These are phyloP conservation scores for Acrocephalus scirpaceus DNA, from an alignment of 2,797 vertebrate species.

Conservation along the genomic window DNA sequence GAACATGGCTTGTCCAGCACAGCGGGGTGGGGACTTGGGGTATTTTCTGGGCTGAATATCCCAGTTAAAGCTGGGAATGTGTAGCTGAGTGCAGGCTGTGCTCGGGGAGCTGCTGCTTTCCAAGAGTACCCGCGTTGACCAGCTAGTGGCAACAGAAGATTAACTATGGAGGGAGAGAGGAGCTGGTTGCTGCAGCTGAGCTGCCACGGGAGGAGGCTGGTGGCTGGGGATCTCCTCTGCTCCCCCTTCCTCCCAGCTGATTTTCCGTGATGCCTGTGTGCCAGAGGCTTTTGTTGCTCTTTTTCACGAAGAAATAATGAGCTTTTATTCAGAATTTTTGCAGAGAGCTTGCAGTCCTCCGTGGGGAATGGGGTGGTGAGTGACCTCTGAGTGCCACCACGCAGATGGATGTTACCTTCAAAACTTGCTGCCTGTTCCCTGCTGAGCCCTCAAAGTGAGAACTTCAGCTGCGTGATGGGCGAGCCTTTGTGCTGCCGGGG, in stretches of 20 bases:
- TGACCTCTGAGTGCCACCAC: fast-evolving
- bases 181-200: not conserved
- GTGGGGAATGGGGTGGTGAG: not conserved
- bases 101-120: conserved; percentile 26
- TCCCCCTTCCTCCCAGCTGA: not conserved
- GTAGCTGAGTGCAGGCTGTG: not conserved
- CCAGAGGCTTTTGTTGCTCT: not conserved
- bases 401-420: not conserved
- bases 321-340: not conserved
- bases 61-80: not conserved
- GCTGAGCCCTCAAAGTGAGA: not conserved
- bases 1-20: fast-evolving
- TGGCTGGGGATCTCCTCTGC: not conserved
- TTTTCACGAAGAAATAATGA: not conserved
- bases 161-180: conserved; percentile 68
- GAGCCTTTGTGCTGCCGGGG: not conserved
- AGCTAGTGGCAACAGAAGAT: conserved; percentile 82
- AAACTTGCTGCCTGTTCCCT: not conserved
- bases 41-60: not conserved
- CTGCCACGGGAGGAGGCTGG: not conserved
- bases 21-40: fast-evolving
- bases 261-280: not conserved
- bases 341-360: not conserved
- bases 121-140: conserved; percentile 74
- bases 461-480: not conserved